Evolutionary conservation across 2,113 vertebrate species (phyloP).

Genomic region (Plecotus auritus): DNA sequence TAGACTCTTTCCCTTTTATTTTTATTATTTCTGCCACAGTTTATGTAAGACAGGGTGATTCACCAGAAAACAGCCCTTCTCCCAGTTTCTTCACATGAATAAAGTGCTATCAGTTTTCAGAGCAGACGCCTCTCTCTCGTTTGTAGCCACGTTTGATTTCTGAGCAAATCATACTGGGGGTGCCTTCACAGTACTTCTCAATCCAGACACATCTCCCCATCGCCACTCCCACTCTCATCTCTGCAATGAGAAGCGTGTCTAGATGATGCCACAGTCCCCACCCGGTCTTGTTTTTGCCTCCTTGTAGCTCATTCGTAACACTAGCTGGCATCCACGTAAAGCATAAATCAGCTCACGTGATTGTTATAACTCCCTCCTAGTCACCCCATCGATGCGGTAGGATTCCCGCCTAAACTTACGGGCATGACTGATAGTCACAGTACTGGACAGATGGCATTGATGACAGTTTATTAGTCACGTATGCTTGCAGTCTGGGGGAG

Average conservation of each 20-base stretch:
- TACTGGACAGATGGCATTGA: not conserved
- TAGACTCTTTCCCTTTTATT: not conserved
- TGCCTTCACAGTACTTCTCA: not conserved
- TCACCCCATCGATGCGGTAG: not conserved
- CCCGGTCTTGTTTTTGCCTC: not conserved
- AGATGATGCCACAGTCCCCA: not conserved
- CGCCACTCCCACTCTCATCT: no score
- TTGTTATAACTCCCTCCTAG: not conserved
- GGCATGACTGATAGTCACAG: not conserved
- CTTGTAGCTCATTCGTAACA: not conserved
- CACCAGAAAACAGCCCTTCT: not conserved
- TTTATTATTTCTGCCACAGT: not conserved
- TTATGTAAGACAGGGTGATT: not conserved
- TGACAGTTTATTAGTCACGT: not conserved
- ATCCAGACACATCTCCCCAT: not conserved
- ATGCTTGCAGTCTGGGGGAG: not conserved
- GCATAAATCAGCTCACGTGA: not conserved
- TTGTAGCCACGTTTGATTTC: not conserved
- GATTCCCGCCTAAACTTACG: not conserved
- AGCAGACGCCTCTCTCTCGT: not conserved
- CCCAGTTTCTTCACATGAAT: not conserved
- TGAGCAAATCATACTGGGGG: not conserved
- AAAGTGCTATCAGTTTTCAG: not conserved
- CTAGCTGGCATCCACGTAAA: not conserved
- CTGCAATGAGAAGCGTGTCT: not conserved